Base-by-base conservation (phyloP, 2,888 invertebrate genomes). In the Troilus luridus region DNA sequence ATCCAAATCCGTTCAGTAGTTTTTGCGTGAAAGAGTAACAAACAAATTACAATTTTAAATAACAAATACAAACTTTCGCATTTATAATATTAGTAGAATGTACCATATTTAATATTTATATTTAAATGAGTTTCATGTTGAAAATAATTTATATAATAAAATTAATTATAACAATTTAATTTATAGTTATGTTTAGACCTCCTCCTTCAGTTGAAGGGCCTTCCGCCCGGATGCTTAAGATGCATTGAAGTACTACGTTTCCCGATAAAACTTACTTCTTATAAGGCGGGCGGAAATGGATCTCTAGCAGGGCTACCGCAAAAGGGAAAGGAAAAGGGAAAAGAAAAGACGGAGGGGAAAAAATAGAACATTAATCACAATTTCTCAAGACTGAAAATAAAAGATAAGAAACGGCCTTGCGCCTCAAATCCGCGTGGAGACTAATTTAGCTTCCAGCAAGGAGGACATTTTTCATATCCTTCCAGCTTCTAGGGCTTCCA, bases 381-480 rank as follows among this genome's bases (percentile, higher is more conserved):
- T 81, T 81, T 81, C 56, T 81, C 81, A 81, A 56, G 81, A 81
- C 19, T 54, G 54, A n/a, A 81, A 81, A 81, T 81, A 81, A 81
- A 81, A 56, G 81, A 81, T 81, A 56, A 81, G 81, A 56, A 81
- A 81, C 21, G 41, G 54, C 19, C 41, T 81, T 54, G 81, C 19
- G 56, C 19, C 81, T 41, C 19, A 56, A 54, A 81, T 81, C 21
- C 56, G 81, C 81, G 56, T 54, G 81, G 8, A 21, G 54, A 54
- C 54, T 81, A 81, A 81, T 81, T 81, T 81, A 81, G 54, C 81
- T 56, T 81, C 24, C 14, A 24, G 24, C 1, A 14, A 67, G 67
- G 24, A 54, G 9, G 17, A 19, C 56, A 81, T 81, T 54, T 81
- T 81, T 81, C 81, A 81, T 81, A 54, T 19, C 21, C 81, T 54